phyloP scores from a whole-genome alignment of 2,888 invertebrate species.

The Ditylenchus weischeri region DNA sequence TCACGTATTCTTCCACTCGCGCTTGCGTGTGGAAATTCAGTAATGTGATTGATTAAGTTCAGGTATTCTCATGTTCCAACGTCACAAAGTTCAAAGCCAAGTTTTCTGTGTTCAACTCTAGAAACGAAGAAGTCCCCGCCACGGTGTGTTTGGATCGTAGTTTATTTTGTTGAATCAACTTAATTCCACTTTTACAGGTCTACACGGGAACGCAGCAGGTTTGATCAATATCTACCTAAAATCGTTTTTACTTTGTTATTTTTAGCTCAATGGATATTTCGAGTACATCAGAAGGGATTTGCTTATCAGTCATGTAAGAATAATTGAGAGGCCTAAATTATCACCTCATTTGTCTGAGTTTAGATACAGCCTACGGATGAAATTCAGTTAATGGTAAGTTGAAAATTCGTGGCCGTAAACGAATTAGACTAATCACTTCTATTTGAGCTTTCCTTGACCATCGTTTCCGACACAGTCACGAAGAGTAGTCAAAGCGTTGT shows the following conservation, averaged over 20 bases:
- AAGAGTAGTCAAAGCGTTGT: constrained; percentile 40
- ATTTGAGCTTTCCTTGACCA: constrained; percentile 35
- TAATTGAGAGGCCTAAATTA: too few relatives aligned
- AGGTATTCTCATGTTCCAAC: constrained; percentile 43
- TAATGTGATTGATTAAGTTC: constrained; percentile 5
- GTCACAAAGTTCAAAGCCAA: constrained; percentile 49
- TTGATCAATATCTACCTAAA: constrained; percentile 7
- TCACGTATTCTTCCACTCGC: too few relatives aligned
- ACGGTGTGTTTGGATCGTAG: constrained; percentile 32
- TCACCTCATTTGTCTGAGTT: too few relatives aligned
- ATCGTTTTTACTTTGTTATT: not conserved
- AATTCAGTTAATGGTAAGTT: constrained; percentile 45
- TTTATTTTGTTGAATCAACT: too few relatives aligned
- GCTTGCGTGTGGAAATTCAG: not conserved
- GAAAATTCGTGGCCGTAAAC: too few relatives aligned
- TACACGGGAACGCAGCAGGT: constrained; percentile 59
- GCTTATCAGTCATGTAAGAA: constrained; percentile 40
- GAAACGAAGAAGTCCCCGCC: constrained; percentile 56
- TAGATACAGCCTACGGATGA: constrained; percentile 45
- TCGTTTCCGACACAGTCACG: constrained; percentile 57
- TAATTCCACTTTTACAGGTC: constrained; percentile 17
- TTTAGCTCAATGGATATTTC: constrained; percentile 56
- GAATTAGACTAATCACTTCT: too few relatives aligned
- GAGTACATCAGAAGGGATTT: constrained; percentile 58
- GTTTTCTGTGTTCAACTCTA: constrained; percentile 53